These are phyloP conservation scores for Fregata magnificens DNA, from an alignment of 2,113 vertebrate species.

Conservation along the genomic window DNA sequence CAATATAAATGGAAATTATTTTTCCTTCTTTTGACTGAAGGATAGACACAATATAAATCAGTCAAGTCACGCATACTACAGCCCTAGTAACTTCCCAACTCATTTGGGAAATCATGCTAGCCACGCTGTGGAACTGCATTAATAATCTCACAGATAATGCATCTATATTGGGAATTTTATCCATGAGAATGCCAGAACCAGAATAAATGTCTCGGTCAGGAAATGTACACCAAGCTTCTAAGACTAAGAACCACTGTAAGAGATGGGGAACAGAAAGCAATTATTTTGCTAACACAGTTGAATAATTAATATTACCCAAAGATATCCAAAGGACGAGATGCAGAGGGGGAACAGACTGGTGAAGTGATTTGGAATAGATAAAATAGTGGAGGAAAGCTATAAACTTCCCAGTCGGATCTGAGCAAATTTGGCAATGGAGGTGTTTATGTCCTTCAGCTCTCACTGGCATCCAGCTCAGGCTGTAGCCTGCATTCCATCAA, in stretches of 20 bases:
- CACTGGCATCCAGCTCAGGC: background rate
- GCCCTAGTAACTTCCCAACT: background rate
- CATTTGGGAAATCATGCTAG: constrained; percentile 36
- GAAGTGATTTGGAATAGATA: background rate
- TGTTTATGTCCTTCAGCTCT: background rate
- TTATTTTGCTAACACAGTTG: background rate
- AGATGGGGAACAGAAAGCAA: background rate
- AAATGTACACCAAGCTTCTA: background rate
- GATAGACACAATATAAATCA: background rate
- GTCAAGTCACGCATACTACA: background rate
- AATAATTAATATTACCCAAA: background rate
- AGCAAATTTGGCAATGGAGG: background rate
- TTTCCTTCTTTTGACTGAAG: constrained; percentile 40
- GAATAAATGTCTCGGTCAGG: background rate
- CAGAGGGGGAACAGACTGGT: background rate
- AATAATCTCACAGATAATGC: background rate
- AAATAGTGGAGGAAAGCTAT: background rate
- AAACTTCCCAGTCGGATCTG: background rate
- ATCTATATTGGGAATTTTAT: constrained; percentile 3
- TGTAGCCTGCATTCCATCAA: background rate
- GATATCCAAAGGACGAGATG: background rate
- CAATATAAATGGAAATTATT: constrained; percentile 53
- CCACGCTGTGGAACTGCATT: background rate
- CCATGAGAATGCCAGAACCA: background rate
- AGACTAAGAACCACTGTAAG: background rate